Base-by-base conservation (phyloP, 2,797 vertebrate species). In the Sciurus vulgaris region DNA sequence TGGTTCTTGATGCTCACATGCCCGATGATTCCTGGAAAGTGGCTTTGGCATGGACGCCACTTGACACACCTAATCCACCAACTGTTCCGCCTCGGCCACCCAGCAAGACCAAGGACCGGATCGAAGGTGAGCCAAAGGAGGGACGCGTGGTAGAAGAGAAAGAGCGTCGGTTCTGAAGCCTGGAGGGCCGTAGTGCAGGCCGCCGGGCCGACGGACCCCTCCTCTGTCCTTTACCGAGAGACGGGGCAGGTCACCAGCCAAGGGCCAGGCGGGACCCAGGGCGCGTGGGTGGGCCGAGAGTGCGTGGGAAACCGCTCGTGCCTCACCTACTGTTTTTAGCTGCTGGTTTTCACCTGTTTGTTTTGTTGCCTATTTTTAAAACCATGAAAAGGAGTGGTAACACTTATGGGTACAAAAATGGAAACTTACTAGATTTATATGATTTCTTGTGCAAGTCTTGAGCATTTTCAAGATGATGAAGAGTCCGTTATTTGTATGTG, bases 401-500 rank as follows among this genome's bases (percentile, higher is more conserved):
- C 20, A 24, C 6, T 13, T 10, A 15, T 59, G 15, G 22, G 0
- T 38, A 83, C 3, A 15, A 59, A n/a, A 81, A 26, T 35, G 30
- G 30, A 12, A 24, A 51, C 56, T 74, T 95, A 56, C 38, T 38
- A 38, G 38, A 38, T 70, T 86, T 77, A 4, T 26, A 24, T 61
- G 44, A 79, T 41, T 95, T 86, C 49, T 81, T 74, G 18, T 87
- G 20, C 11, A 92, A 70, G 47, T 33, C 86, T 93, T 76, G 59
- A 79, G 14, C 77, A 84, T 88, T 94, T 95, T 95, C 22, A 78
- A 93, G 54, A 56, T 28, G 84, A 35, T 76, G 9, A 94, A 51
- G 5, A 67, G 18, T 74, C 38, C 35, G 1, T 49, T 78, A 56
- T 70, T n/a, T 83, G 56, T 67, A 22, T 47, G 2, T 86, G n/a